Conservation (phyloP, 2,113 vertebrate species). For the Proterorhinus semilunaris region DNA sequence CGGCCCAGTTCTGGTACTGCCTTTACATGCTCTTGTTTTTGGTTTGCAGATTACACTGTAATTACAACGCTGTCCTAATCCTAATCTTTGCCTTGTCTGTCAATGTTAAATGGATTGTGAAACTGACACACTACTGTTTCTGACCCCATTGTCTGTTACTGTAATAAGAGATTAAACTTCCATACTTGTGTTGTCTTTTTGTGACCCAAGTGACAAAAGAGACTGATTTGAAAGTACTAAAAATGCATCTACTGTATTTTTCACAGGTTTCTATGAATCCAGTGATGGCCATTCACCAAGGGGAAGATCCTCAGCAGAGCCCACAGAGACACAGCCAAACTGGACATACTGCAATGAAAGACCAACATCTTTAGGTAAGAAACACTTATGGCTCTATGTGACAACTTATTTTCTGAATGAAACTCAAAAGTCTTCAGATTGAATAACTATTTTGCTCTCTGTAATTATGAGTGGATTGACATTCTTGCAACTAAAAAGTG, state of each 20-base stretch:
- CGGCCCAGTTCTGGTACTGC: constrained; percentile 64
- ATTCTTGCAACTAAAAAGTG: no score
- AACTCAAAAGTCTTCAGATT: background rate
- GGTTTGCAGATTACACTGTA: background rate
- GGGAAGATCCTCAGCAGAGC: constrained; percentile 72
- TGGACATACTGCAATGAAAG: constrained; percentile 78
- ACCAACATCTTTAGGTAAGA: constrained; percentile 86
- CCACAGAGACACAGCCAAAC: constrained; percentile 66
- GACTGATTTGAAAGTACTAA: constrained; percentile 12
- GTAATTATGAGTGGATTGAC: no score
- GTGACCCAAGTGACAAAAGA: background rate
- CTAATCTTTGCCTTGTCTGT: background rate
- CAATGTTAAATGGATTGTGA: background rate
- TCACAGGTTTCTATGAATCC: constrained; percentile 80
- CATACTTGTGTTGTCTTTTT: constrained; percentile 20
- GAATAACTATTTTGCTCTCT: background rate
- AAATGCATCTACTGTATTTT: constrained; percentile 9
- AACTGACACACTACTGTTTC: background rate
- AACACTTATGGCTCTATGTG: background rate
- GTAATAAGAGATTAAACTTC: constrained; percentile 12
- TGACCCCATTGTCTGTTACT: constrained; percentile 12
- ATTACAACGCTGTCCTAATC: background rate
- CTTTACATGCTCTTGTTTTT: background rate
- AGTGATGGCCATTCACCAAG: constrained; percentile 79
- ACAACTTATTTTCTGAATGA: no score